Conservation (phyloP, 1,140 invertebrate species). For the Drosophila serrata region DNA sequence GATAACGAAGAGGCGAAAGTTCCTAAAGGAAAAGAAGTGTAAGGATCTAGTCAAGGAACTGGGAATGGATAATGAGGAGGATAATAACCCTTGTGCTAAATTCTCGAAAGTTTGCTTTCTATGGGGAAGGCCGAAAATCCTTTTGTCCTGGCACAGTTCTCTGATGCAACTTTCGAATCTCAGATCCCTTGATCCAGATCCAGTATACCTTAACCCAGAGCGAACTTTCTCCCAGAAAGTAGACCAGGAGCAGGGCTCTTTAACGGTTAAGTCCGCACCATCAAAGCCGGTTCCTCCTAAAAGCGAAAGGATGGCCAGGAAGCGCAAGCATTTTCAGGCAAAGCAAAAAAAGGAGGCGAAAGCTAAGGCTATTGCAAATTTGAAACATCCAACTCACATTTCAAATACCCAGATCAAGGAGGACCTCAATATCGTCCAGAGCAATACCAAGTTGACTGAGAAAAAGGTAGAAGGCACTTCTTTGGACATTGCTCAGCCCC, state of each 20-base stretch:
- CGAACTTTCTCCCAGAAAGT: neutral
- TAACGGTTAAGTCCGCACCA: neutral
- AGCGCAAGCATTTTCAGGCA: neutral
- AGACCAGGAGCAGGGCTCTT: neutral
- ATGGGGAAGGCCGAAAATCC: neutral
- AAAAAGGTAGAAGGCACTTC: neutral
- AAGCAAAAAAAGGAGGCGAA: neutral
- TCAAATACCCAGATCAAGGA: constrained; percentile 1
- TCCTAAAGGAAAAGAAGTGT: neutral
- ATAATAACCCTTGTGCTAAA: neutral
- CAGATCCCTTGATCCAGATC: neutral
- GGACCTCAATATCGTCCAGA: constrained; percentile 11
- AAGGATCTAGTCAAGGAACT: neutral
- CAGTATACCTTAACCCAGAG: neutral
- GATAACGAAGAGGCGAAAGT: neutral
- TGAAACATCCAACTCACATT: neutral
- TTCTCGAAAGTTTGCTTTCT: neutral
- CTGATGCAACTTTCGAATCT: neutral
- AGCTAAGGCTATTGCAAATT: neutral
- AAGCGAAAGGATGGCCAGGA: constrained; percentile 9
- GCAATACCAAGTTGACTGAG: neutral
- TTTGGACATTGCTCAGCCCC: neutral
- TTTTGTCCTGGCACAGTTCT: neutral
- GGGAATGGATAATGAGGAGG: neutral
- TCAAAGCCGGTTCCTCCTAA: neutral